Conservation (phyloP, 2,797 vertebrate species). For the Macropodus opercularis region DNA sequence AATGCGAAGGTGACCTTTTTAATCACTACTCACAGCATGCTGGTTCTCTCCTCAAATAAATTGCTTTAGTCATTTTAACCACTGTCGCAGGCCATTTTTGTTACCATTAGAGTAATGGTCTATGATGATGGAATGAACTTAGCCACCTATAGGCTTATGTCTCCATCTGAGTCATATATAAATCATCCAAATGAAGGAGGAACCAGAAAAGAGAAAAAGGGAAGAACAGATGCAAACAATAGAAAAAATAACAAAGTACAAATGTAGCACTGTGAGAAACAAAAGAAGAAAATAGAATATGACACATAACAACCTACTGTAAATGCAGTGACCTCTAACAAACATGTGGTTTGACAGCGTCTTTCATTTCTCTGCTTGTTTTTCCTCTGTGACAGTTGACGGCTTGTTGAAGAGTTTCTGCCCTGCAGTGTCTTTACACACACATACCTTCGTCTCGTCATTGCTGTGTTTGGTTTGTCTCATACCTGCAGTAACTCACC, state of each 20-base stretch:
- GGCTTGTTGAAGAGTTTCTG: constrained; percentile 8
- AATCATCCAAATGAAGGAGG: not conserved
- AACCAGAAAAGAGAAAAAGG: not conserved
- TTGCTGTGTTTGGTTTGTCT: not conserved
- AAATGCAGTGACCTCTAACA: not conserved
- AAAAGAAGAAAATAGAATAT: not conserved
- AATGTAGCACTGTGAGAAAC: not conserved
- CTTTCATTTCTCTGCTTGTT: not conserved
- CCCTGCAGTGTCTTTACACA: constrained; percentile 40
- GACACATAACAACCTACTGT: not conserved
- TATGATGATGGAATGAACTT: too few relatives aligned
- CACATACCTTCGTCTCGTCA: constrained; percentile 16
- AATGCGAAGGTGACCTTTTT: constrained; percentile 6
- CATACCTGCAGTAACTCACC: constrained; percentile 13
- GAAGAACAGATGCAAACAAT: not conserved
- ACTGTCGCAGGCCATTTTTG: not conserved
- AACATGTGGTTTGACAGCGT: not conserved
- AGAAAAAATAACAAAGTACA: not conserved
- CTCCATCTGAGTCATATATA: too few relatives aligned
- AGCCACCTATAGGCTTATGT: too few relatives aligned
- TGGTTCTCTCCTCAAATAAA: too few relatives aligned
- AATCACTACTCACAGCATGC: not conserved
- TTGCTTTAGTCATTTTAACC: not conserved
- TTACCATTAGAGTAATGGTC: too few relatives aligned
- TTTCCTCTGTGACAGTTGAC: constrained; percentile 5